Conservation (phyloP, 2,113 vertebrate species). For the Tauraco erythrolophus region DNA sequence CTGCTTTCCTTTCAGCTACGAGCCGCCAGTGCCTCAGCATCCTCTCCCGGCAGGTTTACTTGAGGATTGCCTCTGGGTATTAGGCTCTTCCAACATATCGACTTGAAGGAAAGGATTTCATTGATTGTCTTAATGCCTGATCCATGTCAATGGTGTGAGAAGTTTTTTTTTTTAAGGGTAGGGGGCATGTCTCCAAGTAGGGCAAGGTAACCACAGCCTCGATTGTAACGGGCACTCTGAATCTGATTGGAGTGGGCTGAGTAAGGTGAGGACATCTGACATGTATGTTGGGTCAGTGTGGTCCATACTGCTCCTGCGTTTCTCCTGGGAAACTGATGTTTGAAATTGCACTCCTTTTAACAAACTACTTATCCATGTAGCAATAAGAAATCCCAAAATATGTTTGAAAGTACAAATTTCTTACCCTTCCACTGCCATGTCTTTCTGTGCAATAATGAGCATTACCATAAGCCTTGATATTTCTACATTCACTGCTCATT, state of each 20-base stretch:
- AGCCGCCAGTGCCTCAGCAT: fast-evolving
- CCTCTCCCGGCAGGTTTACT: fast-evolving
- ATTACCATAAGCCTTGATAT: not conserved
- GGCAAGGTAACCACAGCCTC: not conserved
- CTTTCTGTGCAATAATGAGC: not conserved
- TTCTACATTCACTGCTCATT: not conserved
- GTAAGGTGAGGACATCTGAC: too few species aligned
- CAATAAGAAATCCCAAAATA: not conserved
- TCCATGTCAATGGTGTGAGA: fast-evolving
- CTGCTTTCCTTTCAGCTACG: not conserved
- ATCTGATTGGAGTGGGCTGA: not conserved
- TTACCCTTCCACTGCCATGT: not conserved
- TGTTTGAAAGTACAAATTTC: not conserved
- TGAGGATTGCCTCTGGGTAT: fast-evolving
- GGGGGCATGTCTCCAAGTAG: fast-evolving
- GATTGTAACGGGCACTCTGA: too few species aligned
- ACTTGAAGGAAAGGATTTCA: not conserved
- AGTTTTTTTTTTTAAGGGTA: too few species aligned
- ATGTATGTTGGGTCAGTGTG: fast-evolving
- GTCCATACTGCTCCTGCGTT: fast-evolving
- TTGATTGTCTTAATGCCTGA: not conserved
- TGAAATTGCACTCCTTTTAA: not conserved
- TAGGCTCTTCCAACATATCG: fast-evolving
- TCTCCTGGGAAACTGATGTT: not conserved
- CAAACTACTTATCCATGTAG: fast-evolving